phyloP scores from a whole-genome alignment of 1,140 invertebrate species.

The Thereuonema tuberculata region DNA sequence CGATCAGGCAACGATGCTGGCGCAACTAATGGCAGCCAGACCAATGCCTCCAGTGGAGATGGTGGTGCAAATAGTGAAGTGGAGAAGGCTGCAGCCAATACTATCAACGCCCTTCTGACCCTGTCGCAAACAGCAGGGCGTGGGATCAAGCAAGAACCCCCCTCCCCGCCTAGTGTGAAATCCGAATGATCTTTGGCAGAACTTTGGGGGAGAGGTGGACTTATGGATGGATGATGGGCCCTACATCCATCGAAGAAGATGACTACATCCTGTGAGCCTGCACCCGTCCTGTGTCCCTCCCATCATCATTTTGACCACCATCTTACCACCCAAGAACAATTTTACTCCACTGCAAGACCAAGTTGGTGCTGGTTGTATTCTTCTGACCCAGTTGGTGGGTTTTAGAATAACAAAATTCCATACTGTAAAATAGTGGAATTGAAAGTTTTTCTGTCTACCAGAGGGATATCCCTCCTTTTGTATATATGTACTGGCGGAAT shows the following conservation, averaged over 20 bases:
- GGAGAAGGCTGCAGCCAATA: constrained; percentile 10
- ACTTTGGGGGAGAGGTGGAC: background rate
- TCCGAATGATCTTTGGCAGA: constrained; percentile 7
- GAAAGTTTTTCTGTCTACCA: too few species aligned
- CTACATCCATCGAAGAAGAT: background rate
- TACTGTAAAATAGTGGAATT: too few species aligned
- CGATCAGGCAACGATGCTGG: background rate
- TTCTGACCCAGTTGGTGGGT: too few species aligned
- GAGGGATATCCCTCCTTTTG: too few species aligned
- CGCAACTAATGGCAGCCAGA: background rate
- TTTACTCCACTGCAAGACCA: too few species aligned
- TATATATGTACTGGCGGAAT: too few species aligned
- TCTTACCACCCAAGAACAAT: too few species aligned
- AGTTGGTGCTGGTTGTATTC: too few species aligned
- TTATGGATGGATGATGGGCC: background rate
- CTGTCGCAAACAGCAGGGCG: constrained; percentile 13
- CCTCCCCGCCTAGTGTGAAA: background rate
- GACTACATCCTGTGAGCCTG: background rate
- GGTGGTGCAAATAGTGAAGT: constrained; percentile 4
- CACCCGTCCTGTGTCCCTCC: constrained; percentile 1
- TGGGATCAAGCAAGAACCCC: constrained; percentile 7
- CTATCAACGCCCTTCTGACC: constrained; percentile 10
- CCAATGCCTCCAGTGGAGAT: background rate
- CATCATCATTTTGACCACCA: background rate
- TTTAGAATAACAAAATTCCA: too few species aligned